Evolutionary conservation across 2,888 invertebrate genomes (phyloP), one percentile per base, ranked within the genome.

Genomic region (Cremastinae sp.): DNA sequence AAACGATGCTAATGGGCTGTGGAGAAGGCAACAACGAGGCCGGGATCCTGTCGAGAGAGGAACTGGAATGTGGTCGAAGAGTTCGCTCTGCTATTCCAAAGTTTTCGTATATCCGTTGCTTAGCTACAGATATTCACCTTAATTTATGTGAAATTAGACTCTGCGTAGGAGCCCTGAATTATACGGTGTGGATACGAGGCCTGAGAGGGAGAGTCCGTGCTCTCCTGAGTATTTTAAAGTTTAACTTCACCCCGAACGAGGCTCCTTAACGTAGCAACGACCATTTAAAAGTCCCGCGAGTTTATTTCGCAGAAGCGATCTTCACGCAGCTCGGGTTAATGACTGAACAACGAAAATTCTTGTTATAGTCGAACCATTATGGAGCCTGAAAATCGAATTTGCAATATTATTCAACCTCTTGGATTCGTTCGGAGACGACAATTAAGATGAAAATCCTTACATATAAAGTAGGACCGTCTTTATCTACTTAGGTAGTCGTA

Each of bases 91-190:
- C 51, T 38, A 45, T 53, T 45, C 16, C 34, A 43, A 75, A 79
- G 73, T 78, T 79, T 78, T 61, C 70, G 54, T 73, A n/a, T n/a
- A 73, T 78, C 69, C 69, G 18, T 43, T 66, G 75, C 75, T 78
- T 72, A 78, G 72, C 78, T 65, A 45, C 75, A 45, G 74, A 75
- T 79, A 76, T 79, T 78, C 78, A 74, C 74, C 68, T 65, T 78
- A 78, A 75, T 79, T 78, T 74, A 78, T 72, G 74, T 62, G 64
- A 75, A 71, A 75, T 75, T 78, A 78, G 62, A 73, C 66, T 75
- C 75, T 16, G n/a, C 38, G 73, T n/a, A 75, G 74, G 59, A 71
- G 73, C 69, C 69, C 47, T 79, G 73, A 78, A 78, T 73, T 64
- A 74, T 64, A 74, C 74, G 51, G 51, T 45, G 56, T 58, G 64